A percentile compares a stretch with the other conserved stretches of the same genome.
phyloP scores from a whole-genome alignment of 2,888 invertebrate species.

The Noctua comes region DNA sequence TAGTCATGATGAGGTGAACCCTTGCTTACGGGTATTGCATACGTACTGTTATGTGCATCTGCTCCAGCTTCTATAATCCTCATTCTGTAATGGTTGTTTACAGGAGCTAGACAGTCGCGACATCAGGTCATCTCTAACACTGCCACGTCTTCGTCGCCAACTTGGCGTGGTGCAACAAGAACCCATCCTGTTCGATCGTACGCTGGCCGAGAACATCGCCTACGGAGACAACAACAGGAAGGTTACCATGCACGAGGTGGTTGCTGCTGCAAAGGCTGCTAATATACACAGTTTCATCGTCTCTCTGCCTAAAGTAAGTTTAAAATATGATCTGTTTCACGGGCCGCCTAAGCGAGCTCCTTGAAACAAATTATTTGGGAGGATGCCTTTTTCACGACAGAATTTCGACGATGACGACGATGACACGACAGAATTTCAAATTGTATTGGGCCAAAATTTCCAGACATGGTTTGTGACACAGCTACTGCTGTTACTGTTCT shows the following conservation, averaged over 20 bases:
- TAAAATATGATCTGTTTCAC: neutral
- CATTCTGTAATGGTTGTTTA: neutral
- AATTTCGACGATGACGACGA: too few relatives aligned
- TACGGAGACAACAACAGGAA: conserved; percentile 94
- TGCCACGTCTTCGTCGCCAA: conserved; percentile 92
- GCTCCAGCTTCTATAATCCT: neutral
- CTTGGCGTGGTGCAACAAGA: conserved; percentile 96
- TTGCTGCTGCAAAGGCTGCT: conserved; percentile 93
- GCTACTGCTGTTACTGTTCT: too few relatives aligned
- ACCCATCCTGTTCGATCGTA: conserved; percentile 95
- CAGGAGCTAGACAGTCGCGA: conserved; percentile 90
- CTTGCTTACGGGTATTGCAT: neutral
- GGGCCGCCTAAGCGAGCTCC: neutral
- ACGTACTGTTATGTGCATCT: neutral
- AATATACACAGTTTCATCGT: conserved; percentile 95
- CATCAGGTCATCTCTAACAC: conserved; percentile 90
- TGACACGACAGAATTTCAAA: neutral
- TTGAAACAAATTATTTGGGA: neutral
- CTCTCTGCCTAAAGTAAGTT: conserved; percentile 91
- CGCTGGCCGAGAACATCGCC: conserved; percentile 95
- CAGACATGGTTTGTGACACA: neutral
- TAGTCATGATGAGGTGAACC: neutral
- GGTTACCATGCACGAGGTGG: conserved; percentile 93
- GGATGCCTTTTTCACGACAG: neutral
- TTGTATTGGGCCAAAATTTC: neutral